Percentiles rank a stretch among this genome's conserved stretches.
Evolutionary conservation across 2,113 vertebrate species (phyloP).

Genomic region (crab-eating macaque (Macaca fascicularis)): T2T-MFA8v1.1 NC_088380.1:141355001-141355500

Average conservation of each 20-base stretch:
- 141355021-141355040: not conserved
- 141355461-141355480: not conserved
- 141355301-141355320: not conserved
- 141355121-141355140: not conserved
- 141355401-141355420: not conserved
- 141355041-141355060: not conserved
- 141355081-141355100: not conserved
- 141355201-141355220: not conserved
- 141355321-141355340: not conserved
- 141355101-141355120: not conserved
- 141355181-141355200: not conserved
- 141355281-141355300: not conserved
- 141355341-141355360: not conserved
- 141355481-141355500: not conserved
- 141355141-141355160: not conserved
- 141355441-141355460: not conserved
- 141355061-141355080: not conserved
- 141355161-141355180: not conserved
- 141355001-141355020: not conserved
- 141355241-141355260: not conserved
- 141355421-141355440: not conserved
- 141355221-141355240: not conserved
- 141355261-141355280: not conserved
- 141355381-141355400: not conserved
- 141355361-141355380: not conserved